A percentile compares a stretch with the other conserved stretches of the same genome.
Conservation (phyloP, 2,113 vertebrate genomes). For the Phrynosoma blainvillii region DNA sequence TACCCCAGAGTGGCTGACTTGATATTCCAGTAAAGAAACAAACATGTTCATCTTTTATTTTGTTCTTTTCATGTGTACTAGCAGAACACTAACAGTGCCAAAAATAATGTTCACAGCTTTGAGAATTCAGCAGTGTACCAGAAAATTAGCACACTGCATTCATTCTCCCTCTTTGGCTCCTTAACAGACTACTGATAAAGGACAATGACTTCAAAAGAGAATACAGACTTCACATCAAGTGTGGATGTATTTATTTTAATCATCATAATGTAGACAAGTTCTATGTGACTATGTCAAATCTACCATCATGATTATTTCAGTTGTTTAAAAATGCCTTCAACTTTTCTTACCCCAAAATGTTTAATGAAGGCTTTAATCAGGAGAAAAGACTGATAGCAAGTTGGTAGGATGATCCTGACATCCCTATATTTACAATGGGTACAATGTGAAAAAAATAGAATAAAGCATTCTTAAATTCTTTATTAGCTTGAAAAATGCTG, state of each 20-base stretch:
- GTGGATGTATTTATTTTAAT: conserved; percentile 35
- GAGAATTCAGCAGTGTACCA: conserved; percentile 48
- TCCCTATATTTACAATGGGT: neutral
- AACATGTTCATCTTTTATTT: conserved; percentile 28
- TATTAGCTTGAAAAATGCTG: neutral
- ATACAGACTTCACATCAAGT: conserved; percentile 4
- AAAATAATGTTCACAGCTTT: conserved; percentile 56
- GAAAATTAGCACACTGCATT: conserved; percentile 33
- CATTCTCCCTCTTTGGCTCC: conserved; percentile 27
- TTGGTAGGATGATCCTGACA: neutral
- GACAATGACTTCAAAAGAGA: neutral
- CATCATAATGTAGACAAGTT: neutral
- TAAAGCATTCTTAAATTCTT: neutral
- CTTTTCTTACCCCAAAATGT: neutral
- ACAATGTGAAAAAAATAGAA: neutral
- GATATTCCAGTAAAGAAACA: neutral
- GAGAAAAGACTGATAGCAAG: neutral
- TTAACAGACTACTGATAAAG: conserved; percentile 42
- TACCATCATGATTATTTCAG: neutral
- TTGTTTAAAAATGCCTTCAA: neutral
- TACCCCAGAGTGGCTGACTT: neutral
- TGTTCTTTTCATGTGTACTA: conserved; percentile 43
- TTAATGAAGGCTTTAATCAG: neutral
- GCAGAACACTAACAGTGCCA: conserved; percentile 43
- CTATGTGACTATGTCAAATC: neutral